Base-by-base conservation (phyloP, 2,113 vertebrate genomes). In the Butastur rufipennis region DNA sequence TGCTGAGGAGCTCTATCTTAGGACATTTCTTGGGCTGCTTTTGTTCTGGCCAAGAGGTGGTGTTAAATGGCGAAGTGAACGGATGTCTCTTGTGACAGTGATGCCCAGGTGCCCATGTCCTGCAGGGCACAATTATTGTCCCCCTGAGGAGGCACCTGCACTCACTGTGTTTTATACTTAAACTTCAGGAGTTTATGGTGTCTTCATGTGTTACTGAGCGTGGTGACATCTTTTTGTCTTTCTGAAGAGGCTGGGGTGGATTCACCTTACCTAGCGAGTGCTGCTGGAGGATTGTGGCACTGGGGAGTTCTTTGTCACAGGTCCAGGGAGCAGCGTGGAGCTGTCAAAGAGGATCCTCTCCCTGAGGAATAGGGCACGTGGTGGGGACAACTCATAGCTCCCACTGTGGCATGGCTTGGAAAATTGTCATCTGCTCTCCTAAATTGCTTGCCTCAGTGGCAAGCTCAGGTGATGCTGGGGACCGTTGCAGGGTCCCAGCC, bases 31-130 rank as follows among this genome's bases (percentile, higher is more conserved):
- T 10, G 72, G 32, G 59, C 71, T 67, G 79, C 86, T 88, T 23
- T 34, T 40, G 25, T 58, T 40, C 52, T 63, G 79, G 59, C 43
- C 14, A 0, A 32, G 63, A 38, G 27, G 13, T 9, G 66, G 2
- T 25, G 3, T 25, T 10, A 11, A n/a, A 5, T 11, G 73, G 10
- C 0, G 7, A 26, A 40, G 32, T 6, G 26, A 62, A 5, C 0
- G 2, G 7, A 0, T 1, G 2, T 58, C 50, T 19, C 36, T 36
- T 1, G 0, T 0, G 5, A 11, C 16, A 29, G 38, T 3, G 10
- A 2, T 72, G 52, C 20, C 42, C 45, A 0, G 50, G 50, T 40
- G 38, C 50, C 40, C 5, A 2, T 0, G 3, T 53, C 80, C 77
- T 74, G 2, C 50, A 19, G 82, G 86, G 63, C 86, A 40, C 58